Evolutionary conservation across 2,888 invertebrate species (phyloP), one percentile per base, ranked within the genome.

Genomic region (Tipula confusa): DNA sequence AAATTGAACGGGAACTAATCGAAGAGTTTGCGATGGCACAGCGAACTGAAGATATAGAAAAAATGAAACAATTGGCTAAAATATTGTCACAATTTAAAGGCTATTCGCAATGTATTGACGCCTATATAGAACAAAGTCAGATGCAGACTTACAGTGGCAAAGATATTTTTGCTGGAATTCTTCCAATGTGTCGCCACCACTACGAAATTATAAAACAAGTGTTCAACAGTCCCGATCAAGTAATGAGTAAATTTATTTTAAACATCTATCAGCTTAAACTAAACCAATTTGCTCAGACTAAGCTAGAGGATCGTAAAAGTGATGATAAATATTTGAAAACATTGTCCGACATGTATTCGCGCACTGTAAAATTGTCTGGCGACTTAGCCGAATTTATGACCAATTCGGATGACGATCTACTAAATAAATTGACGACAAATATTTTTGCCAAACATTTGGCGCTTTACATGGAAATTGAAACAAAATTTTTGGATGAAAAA

Each of bases 211-310:
- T 97, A 85, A 94, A 94, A 87, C 94, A 95, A 87, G 98, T 99
- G 1, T 99, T 99, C 88, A 94, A 94, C 5, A 97, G 97, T 89
- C 97, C 98, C 0, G 97, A 98, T 86, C 96, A 97, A 91, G 98
- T 99, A 7, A 98, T 99, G 97, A 96, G 97, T 84, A 99, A 99
- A 91, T 97, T 98, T 89, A 96, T 99, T 81, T 91, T 98, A 18
- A 98, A 98, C 88, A 95, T 99, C 85, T 99, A 97, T 89, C 96
- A 97, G 86, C 91, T 97, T 6, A 96, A 97, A 89, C 91, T 97
- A 79, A 94, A 95, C 91, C 96, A 96, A 87, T 95, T 96, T 87
- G 94, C 98, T 31, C 94, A 94, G 85, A 94, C 94, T 0, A 95
- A 94, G 87, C 90, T 99, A 83, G 95, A 96, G 85, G 95, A 96